Base-by-base conservation (phyloP, 2,888 invertebrate genomes). In the Seladonia tumulorum region DNA sequence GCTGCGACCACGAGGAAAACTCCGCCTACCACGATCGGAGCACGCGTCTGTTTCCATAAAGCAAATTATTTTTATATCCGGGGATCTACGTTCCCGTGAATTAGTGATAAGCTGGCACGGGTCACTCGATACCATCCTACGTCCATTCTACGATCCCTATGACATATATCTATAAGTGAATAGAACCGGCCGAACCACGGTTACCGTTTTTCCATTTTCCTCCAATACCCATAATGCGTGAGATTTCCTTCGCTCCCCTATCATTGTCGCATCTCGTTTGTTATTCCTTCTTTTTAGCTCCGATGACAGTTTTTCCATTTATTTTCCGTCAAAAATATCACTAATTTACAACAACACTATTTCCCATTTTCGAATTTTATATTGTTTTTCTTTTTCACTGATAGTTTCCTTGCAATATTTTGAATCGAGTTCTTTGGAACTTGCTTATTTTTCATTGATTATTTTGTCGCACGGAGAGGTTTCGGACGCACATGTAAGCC, bases 21-120 rank as follows among this genome's bases (percentile, higher is more conserved):
- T 83, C 80, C 88, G 70, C 81, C 83, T 74, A 66, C 79, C 39
- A 85, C 84, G 79, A 77, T 83, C 86, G 85, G 29, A 89, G 91
- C 93, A 92, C 93, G 91, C 93, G 93, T 94, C 93, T 93, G 94
- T 94, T 94, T 93, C 93, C 94, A 93, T 93, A 94, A 94, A 94
- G 91, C 93, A 93, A 94, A 94, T 94, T 94, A 94, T 94, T 94
- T 94, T 94, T 94, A 94, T 94, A 94, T 94, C 94, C 94, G 87
- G 89, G 90, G 93, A 94, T 94, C 91, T 91, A 90, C 92, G 92
- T 90, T 90, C 89, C 82, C 89, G 88, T 94, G 93, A 94, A 94
- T 94, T 94, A 94, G 92, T 94, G 93, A 94, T 94, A 93, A 94
- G 92, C 90, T 85, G 87, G 89, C 83, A 83, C 83, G 93, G 93